phyloP scores from a whole-genome alignment of 2,113 vertebrate genomes.

The Pelodiscus sinensis region DNA sequence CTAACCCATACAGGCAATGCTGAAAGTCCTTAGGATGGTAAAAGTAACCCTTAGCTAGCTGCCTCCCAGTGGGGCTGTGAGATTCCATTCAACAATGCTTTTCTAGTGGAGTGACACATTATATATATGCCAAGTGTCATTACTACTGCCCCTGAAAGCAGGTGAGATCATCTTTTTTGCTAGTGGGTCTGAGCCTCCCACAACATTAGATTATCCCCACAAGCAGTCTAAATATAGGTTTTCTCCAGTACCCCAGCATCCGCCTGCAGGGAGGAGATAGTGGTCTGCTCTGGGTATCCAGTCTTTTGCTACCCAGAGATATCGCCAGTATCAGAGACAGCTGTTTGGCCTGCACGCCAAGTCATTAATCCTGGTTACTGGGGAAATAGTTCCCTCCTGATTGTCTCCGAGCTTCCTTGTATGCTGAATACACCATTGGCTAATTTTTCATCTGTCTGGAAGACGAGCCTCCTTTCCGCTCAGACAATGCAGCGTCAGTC shows the following conservation, averaged over 20 bases:
- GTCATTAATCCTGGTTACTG: not conserved
- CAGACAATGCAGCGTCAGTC: not conserved
- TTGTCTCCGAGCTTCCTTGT: not conserved
- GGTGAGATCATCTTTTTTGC: not conserved
- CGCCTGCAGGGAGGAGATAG: slow-evolving; percentile 18
- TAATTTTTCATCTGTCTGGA: not conserved
- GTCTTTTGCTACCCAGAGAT: slow-evolving; percentile 6
- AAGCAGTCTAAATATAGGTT: not conserved
- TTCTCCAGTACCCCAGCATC: accelerated
- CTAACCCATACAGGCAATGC: not conserved
- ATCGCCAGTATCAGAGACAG: not conserved
- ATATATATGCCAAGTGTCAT: not conserved
- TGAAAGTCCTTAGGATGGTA: not conserved
- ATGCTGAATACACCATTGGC: not conserved
- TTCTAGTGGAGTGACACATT: accelerated
- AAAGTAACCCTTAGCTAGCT: not conserved
- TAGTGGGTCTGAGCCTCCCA: not conserved
- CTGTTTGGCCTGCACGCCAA: slow-evolving; percentile 19
- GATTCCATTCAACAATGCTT: not conserved
- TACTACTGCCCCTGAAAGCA: not conserved
- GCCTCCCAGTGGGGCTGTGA: not conserved
- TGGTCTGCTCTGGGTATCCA: not conserved
- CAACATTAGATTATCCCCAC: not conserved
- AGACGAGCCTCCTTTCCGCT: slow-evolving; percentile 3
- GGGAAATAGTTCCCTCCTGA: not conserved